A percentile compares a stretch with the other conserved stretches of the same genome.
Conservation (phyloP, 2,113 vertebrate genomes). For the Halichoerus grypus region DNA sequence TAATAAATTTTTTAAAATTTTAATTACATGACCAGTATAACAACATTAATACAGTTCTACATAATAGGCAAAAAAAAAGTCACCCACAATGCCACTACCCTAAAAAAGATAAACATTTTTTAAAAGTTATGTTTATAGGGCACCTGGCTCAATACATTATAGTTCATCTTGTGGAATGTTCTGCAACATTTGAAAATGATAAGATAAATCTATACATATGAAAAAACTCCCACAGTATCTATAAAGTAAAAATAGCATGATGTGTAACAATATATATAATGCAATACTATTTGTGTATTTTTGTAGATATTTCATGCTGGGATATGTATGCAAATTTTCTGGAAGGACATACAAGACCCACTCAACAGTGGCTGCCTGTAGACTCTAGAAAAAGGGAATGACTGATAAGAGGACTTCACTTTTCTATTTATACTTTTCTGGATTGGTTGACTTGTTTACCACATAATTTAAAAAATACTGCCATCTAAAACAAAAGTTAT, state of each 20-base stretch:
- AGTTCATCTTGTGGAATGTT: background rate
- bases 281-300: background rate
- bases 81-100: background rate
- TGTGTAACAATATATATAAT: background rate
- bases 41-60: background rate
- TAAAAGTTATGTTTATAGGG: background rate
- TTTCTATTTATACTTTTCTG: background rate
- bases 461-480: background rate
- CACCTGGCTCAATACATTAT: background rate
- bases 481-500: background rate
- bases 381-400: background rate
- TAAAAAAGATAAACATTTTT: background rate
- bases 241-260: background rate
- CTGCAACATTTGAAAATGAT: conserved; percentile 34
- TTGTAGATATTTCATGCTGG: background rate
- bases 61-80: background rate
- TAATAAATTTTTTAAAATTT: background rate
- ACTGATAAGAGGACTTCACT: background rate
- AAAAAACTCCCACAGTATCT: background rate
- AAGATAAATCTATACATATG: background rate
- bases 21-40: background rate
- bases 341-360: background rate
- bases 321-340: background rate
- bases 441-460: background rate
- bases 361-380: background rate